A percentile compares a stretch with the other conserved stretches of the same genome.
These are phyloP conservation scores for Stegodyphus mimosarum DNA, from an alignment of 1,140 invertebrate species.

Conservation along the genomic window DNA sequence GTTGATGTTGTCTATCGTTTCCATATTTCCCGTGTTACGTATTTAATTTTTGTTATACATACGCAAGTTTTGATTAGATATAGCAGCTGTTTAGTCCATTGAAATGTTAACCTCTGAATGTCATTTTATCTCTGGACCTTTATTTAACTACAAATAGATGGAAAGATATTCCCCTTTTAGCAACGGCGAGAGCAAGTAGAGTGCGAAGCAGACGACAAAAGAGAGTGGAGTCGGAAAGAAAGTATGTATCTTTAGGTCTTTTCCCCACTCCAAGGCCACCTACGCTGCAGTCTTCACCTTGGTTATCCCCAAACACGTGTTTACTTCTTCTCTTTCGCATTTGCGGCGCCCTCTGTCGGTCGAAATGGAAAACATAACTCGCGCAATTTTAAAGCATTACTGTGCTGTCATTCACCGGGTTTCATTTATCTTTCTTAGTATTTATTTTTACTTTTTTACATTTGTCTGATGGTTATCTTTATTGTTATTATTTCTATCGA, in stretches of 20 bases:
- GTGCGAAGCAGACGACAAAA: not conserved
- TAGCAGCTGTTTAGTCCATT: too few relatives aligned
- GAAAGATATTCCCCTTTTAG: not conserved
- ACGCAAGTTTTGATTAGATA: too few relatives aligned
- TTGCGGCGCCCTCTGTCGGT: slow-evolving; percentile 39
- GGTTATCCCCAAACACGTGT: slow-evolving; percentile 53
- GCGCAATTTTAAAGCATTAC: too few relatives aligned
- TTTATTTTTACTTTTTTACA: not conserved
- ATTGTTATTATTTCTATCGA: not conserved
- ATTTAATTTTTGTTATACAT: too few relatives aligned
- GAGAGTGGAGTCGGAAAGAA: slow-evolving; percentile 23
- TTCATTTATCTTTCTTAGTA: not conserved
- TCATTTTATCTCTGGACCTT: not conserved
- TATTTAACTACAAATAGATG: not conserved
- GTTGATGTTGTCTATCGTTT: too few relatives aligned
- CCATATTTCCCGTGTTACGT: too few relatives aligned
- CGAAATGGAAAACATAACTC: not conserved
- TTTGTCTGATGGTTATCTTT: not conserved
- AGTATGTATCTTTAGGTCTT: slow-evolving; percentile 47
- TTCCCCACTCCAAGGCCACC: slow-evolving; percentile 40
- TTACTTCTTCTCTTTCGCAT: slow-evolving; percentile 30
- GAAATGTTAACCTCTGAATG: too few relatives aligned
- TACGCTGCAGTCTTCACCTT: slow-evolving; percentile 24
- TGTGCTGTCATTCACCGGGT: too few relatives aligned
- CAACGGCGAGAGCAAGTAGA: slow-evolving; percentile 1